Conservation (phyloP, 2,113 vertebrate genomes). For the Orientallactaga bullata region DNA sequence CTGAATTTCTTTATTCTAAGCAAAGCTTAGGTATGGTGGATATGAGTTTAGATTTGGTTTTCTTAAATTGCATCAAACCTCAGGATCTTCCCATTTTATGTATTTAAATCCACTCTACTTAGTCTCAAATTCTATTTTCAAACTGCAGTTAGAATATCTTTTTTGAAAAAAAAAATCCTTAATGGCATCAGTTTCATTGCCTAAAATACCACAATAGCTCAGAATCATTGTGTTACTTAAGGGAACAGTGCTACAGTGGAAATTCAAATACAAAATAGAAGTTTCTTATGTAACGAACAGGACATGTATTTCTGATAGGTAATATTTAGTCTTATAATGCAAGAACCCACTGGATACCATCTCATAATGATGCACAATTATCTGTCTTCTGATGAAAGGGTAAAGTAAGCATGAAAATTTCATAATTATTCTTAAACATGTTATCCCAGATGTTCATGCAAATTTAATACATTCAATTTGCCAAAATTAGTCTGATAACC, state of each 20-base stretch:
- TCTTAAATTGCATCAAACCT: not conserved
- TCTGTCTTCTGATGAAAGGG: not conserved
- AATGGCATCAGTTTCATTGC: not conserved
- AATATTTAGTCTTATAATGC: not conserved
- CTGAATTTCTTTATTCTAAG: not conserved
- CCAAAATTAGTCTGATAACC: not conserved
- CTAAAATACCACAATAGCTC: not conserved
- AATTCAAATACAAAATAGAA: not conserved
- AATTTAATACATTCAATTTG: not conserved
- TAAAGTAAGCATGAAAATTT: not conserved
- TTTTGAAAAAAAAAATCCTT: not conserved
- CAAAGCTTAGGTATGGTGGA: not conserved
- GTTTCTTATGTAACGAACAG: not conserved
- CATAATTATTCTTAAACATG: not conserved
- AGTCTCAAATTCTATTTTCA: not conserved
- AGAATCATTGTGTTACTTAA: not conserved
- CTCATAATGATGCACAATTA: not conserved
- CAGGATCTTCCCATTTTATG: not conserved
- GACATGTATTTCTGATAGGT: not conserved
- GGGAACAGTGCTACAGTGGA: not conserved
- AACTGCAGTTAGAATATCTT: not conserved
- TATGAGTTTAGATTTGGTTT: not conserved
- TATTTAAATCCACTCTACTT: not conserved
- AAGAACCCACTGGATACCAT: not conserved
- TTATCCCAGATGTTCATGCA: not conserved